These are phyloP conservation scores for Girardinichthys multiradiatus DNA, from an alignment of 2,113 vertebrate genomes.

Conservation along the genomic window DNA sequence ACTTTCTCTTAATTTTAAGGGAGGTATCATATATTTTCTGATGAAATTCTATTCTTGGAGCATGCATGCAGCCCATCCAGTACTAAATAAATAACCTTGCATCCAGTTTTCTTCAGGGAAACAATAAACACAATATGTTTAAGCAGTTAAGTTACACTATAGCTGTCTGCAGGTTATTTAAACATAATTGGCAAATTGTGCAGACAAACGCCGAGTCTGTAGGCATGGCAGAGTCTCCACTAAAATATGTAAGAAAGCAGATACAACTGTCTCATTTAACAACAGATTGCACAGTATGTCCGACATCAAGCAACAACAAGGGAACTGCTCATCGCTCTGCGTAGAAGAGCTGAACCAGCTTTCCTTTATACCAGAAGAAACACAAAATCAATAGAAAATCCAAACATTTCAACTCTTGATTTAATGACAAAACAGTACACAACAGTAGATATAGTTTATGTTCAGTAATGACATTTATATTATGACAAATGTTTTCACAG, in stretches of 20 bases:
- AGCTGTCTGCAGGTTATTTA: slow-evolving; percentile 26
- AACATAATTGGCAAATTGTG: slow-evolving; percentile 34
- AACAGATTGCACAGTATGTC: slow-evolving; percentile 58
- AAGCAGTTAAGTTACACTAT: slow-evolving; percentile 18
- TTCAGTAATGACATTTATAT: slow-evolving; percentile 2
- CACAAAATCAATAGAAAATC: slow-evolving; percentile 5
- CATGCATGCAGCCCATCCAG: slow-evolving; percentile 28
- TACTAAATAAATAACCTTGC: slow-evolving; percentile 31
- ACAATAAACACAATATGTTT: slow-evolving; percentile 39
- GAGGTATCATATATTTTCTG: not conserved
- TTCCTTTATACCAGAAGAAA: slow-evolving; percentile 3
- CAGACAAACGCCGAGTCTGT: slow-evolving; percentile 22
- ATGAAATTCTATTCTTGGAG: slow-evolving; percentile 14
- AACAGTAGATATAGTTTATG: not conserved
- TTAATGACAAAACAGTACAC: slow-evolving; percentile 7
- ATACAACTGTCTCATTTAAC: slow-evolving; percentile 44
- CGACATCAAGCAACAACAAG: slow-evolving; percentile 55
- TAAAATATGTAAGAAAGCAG: slow-evolving; percentile 36
- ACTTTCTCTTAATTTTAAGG: not conserved
- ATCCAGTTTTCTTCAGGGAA: slow-evolving; percentile 22
- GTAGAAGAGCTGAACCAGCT: not conserved
- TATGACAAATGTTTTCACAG: slow-evolving; percentile 5
- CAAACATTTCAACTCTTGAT: slow-evolving; percentile 9
- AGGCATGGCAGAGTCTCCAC: slow-evolving; percentile 17
- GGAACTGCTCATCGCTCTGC: slow-evolving; percentile 21